Conservation (phyloP, 2,888 invertebrate species). For the Watsonalla binaria region DNA sequence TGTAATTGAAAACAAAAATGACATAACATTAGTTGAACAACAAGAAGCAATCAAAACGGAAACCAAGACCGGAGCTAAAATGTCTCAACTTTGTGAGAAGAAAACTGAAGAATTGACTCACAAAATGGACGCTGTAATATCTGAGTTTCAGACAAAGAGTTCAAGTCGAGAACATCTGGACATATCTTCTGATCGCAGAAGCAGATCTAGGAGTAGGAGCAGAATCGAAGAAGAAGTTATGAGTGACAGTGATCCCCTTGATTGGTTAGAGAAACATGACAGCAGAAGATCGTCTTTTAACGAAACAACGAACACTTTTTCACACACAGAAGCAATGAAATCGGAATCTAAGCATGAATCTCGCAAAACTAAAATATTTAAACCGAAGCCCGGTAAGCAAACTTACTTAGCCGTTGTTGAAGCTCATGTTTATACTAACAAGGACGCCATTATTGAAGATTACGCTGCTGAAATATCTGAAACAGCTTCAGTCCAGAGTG, state of each 20-base stretch:
- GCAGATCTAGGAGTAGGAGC: conserved; percentile 50
- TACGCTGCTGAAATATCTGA: conserved; percentile 38
- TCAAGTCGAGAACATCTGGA: conserved; percentile 38
- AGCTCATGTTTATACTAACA: conserved; percentile 65
- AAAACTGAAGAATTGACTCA: conserved; percentile 56
- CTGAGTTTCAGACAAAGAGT: conserved; percentile 58
- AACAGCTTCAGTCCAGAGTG: conserved; percentile 37
- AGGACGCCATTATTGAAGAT: conserved; percentile 57
- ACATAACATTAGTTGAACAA: conserved; percentile 4
- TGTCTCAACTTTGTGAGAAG: conserved; percentile 58
- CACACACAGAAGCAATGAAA: conserved; percentile 23
- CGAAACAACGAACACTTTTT: conserved; percentile 23
- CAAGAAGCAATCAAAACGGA: conserved; percentile 7
- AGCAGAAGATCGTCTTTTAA: conserved; percentile 26
- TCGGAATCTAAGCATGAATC: conserved; percentile 30
- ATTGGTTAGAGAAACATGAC: conserved; percentile 46
- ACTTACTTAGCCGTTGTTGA: conserved; percentile 66
- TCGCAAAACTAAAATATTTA: conserved; percentile 19
- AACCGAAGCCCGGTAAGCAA: conserved; percentile 35
- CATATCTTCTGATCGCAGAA: conserved; percentile 20
- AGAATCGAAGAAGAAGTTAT: conserved; percentile 45
- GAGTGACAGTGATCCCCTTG: conserved; percentile 43
- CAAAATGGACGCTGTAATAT: conserved; percentile 61
- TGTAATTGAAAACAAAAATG: conserved; percentile 4
- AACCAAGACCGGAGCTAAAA: conserved; percentile 49